Evolutionary conservation across 2,797 vertebrate genomes (phyloP).

Genomic region (Balearica regulorum): DNA sequence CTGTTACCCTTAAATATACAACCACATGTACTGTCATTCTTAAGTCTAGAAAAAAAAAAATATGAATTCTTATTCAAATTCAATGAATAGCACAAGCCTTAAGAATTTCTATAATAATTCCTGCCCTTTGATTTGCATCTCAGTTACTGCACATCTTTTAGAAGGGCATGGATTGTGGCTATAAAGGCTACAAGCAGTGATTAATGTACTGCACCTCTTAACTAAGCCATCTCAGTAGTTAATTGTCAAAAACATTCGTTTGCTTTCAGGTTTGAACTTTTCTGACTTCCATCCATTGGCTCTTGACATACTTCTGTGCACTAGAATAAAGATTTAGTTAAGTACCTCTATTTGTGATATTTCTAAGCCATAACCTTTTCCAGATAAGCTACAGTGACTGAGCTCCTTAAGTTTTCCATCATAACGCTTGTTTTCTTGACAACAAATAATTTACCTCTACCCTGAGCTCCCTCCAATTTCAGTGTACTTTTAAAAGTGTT

Average conservation of each 20-base stretch:
- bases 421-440: background rate
- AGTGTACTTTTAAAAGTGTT: background rate
- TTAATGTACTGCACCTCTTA: background rate
- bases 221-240: background rate
- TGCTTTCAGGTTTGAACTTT: background rate
- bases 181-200: background rate
- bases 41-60: background rate
- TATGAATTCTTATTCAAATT: background rate
- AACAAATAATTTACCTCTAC: background rate
- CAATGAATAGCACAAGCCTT: background rate
- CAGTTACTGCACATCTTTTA: background rate
- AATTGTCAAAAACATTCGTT: background rate
- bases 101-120: background rate
- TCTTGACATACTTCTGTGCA: background rate
- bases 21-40: background rate
- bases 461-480: background rate
- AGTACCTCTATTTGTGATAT: background rate
- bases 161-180: background rate
- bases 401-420: background rate
- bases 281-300: background rate
- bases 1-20: background rate
- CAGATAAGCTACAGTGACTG: background rate
- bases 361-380: background rate
- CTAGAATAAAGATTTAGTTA: background rate
- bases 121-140: background rate